Evolutionary conservation across 2,888 invertebrate genomes (phyloP).

Genomic region (Dicycla oo): DNA sequence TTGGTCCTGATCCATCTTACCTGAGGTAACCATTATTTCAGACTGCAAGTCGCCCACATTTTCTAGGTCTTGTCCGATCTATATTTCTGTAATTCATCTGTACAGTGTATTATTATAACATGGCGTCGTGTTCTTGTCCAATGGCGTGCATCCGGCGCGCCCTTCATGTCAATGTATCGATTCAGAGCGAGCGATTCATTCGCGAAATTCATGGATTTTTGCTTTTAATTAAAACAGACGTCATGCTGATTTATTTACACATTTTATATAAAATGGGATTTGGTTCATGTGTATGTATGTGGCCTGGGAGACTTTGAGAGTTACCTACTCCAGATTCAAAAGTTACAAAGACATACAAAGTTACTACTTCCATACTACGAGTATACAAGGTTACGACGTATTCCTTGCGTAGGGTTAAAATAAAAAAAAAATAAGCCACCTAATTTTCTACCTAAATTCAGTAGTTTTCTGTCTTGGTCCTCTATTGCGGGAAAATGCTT

Average conservation of each 20-base stretch:
- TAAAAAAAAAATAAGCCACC: no score
- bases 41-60: neutral
- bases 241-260: constrained; percentile 42
- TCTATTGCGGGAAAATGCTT: no score
- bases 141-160: constrained; percentile 64
- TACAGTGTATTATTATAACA: constrained; percentile 47
- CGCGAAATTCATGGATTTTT: constrained; percentile 57
- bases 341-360: neutral
- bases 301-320: no score
- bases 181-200: constrained; percentile 60
- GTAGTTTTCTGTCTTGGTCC: no score
- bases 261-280: constrained; percentile 5
- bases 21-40: neutral
- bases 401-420: no score
- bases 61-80: neutral
- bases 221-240: constrained; percentile 50
- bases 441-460: no score
- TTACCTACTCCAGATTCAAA: neutral
- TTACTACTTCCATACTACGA: neutral
- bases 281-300: neutral
- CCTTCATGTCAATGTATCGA: constrained; percentile 61
- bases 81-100: constrained; percentile 50
- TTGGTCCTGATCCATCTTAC: no score
- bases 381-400: no score
- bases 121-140: constrained; percentile 65